Evolutionary conservation across 2,888 invertebrate genomes (phyloP), one percentile per base, ranked within the genome.

Genomic region (Mantis religiosa): DNA sequence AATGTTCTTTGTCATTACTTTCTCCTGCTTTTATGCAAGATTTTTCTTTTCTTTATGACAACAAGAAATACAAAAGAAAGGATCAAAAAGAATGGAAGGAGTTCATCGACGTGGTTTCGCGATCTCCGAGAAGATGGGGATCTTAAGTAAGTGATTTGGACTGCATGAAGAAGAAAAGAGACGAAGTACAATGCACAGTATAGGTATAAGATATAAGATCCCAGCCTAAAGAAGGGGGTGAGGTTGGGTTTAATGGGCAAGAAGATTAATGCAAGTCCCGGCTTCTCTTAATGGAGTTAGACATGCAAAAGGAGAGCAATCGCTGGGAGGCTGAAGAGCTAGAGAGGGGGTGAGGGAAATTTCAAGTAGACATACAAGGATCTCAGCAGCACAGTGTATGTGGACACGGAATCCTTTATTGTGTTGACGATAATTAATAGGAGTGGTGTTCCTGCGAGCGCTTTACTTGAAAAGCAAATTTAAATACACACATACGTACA

Each of bases 381-480:
- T 84, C 81, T 27, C 25, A 54, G 41, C 25, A 54, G 41, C 81
- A 83, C 28, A 47, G 41, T 30, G 34, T 83, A 25, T 34, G 85
- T 71, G 30, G 28, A 27, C 25, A 81, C 28, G 71, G 81, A 81
- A 71, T 83, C 84, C 84, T 28, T 84, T 86, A 86, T 89, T 87
- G 88, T 88, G 89, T 89, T 87, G 88, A 87, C 84, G 87, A 87
- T 89, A 88, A 89, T 89, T 89, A 89, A 89, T 89, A 88, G 88
- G 84, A 88, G 85, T 85, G 85, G 87, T 54, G 84, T 41, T 85
- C 54, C 54, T 71, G 54, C 54, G 6, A 71, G 25, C 54, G 54
- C 54, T 71, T 71, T 71, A 71, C 54, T 71, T 71, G 54, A 20
- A 20, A 20, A 25, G 54, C 20, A 71, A 71, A 71, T 71, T 71